These are phyloP conservation scores for Epinotia brunnichana DNA, from an alignment of 2,888 invertebrate genomes.

Conservation along the genomic window DNA sequence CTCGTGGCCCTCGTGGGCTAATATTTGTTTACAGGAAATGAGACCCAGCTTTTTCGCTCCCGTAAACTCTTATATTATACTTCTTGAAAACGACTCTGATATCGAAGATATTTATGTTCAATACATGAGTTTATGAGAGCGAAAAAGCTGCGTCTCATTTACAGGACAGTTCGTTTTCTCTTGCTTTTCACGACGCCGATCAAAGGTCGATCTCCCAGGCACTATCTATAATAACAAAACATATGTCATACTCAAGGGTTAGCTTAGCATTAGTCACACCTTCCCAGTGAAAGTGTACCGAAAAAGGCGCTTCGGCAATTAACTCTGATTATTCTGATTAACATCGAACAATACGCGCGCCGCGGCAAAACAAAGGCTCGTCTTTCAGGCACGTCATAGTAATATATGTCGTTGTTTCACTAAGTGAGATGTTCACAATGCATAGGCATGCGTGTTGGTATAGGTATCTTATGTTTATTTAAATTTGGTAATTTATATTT, in stretches of 20 bases:
- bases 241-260: slow-evolving; percentile 13
- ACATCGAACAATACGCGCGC: slow-evolving; percentile 48
- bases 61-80: too few species aligned
- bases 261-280: slow-evolving; percentile 26
- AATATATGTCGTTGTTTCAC: slow-evolving; percentile 13
- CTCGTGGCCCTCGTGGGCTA: too few species aligned
- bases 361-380: slow-evolving; percentile 13
- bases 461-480: slow-evolving; percentile 23
- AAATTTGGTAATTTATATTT: slow-evolving; percentile 7
- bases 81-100: too few species aligned
- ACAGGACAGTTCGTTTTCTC: too few species aligned
- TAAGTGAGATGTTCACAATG: slow-evolving; percentile 25
- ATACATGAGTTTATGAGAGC: too few species aligned
- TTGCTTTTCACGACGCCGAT: too few species aligned
- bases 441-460: slow-evolving; percentile 18
- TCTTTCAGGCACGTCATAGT: background rate
- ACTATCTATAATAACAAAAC: background rate
- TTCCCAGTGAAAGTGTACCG: slow-evolving; percentile 66
- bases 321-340: slow-evolving; percentile 55
- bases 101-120: too few species aligned
- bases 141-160: too few species aligned
- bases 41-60: too few species aligned
- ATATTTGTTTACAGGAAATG: too few species aligned
- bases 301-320: slow-evolving; percentile 55
- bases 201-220: too few species aligned